Evolutionary conservation across 2,113 vertebrate species (phyloP).

Genomic region (Gracilinanus agilis): DNA sequence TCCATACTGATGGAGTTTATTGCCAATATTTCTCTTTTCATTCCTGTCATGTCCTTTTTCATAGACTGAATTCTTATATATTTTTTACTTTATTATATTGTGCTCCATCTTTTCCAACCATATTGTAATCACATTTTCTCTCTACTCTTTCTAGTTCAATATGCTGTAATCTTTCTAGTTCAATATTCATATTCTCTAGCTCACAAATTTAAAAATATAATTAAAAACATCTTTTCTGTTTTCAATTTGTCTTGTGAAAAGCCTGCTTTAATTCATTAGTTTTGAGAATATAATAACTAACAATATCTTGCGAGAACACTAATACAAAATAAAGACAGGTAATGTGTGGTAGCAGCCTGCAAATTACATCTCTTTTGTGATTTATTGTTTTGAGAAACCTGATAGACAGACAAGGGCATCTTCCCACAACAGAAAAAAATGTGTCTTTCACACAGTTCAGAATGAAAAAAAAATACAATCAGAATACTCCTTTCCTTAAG

Average conservation of each 20-base stretch:
- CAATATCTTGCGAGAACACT: slow-evolving; percentile 3
- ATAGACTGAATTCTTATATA: background rate
- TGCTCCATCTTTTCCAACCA: background rate
- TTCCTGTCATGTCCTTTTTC: background rate
- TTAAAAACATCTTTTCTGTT: slow-evolving; percentile 27
- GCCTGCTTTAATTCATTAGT: background rate
- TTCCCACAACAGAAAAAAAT: background rate
- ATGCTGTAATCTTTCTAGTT: background rate
- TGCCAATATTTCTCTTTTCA: slow-evolving; percentile 13
- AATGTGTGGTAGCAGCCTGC: slow-evolving; percentile 12
- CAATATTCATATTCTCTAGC: background rate
- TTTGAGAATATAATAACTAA: slow-evolving; percentile 20
- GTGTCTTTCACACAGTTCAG: slow-evolving; percentile 2
- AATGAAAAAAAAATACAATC: slow-evolving; percentile 4
- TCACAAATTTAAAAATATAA: slow-evolving; percentile 24
- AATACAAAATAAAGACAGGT: slow-evolving; percentile 32
- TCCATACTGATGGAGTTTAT: background rate
- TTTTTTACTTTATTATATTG: background rate
- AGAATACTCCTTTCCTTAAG: background rate
- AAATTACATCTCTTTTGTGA: background rate
- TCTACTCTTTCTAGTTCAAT: no score
- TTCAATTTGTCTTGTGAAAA: slow-evolving; percentile 7
- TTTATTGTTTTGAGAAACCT: background rate
- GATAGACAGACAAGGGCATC: background rate
- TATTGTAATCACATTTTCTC: background rate